Evolutionary conservation across 2,888 invertebrate genomes (phyloP).

Genomic region (Dryobota labecula): DNA sequence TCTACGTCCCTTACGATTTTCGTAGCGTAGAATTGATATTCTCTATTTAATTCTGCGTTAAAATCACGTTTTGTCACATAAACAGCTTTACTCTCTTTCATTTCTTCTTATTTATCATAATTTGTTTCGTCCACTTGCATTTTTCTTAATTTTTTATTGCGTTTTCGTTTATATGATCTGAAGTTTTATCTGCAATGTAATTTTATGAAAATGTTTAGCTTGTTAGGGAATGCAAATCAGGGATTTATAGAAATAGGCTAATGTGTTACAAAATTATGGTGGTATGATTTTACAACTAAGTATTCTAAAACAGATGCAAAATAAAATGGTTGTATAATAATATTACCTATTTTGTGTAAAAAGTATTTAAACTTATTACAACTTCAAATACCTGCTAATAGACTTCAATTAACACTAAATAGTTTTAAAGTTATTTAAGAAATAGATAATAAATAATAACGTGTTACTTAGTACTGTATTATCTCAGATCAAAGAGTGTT

Average conservation of each 20-base stretch:
- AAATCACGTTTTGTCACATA: constrained; percentile 72
- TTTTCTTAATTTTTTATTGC: constrained; percentile 50
- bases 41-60: constrained; percentile 42
- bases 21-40: constrained; percentile 50
- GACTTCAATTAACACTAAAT: too few relatives aligned
- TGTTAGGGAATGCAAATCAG: background rate
- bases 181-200: constrained; percentile 25
- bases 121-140: constrained; percentile 63
- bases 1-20: constrained; percentile 47
- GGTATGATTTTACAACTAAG: too few relatives aligned
- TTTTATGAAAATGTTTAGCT: background rate
- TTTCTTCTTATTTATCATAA: constrained; percentile 78
- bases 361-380: too few relatives aligned
- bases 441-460: too few relatives aligned
- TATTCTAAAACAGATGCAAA: too few relatives aligned
- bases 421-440: too few relatives aligned
- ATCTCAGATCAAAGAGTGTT: too few relatives aligned
- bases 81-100: constrained; percentile 77
- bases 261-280: too few relatives aligned
- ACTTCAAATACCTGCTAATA: too few relatives aligned
- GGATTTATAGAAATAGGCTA: background rate
- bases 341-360: too few relatives aligned
- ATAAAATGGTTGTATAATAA: too few relatives aligned
- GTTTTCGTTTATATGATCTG: constrained; percentile 22
- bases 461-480: too few relatives aligned